Percentiles rank a stretch among this genome's conserved stretches.
Evolutionary conservation across 2,797 vertebrate genomes (phyloP).

Genomic region (Malurus splendens): DNA sequence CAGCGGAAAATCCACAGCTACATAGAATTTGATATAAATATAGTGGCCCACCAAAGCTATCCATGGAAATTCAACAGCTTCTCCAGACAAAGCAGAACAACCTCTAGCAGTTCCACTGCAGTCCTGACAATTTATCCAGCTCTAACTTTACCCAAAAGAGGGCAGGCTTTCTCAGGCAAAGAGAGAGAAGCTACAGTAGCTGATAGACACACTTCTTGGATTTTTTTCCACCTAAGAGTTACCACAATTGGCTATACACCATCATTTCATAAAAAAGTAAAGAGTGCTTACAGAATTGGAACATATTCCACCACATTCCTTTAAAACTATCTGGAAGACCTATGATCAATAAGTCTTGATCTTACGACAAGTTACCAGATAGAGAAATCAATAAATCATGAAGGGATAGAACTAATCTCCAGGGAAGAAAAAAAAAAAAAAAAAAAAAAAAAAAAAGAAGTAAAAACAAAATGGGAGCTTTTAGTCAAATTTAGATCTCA

Average conservation of each 20-base stretch:
- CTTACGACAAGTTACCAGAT: background rate
- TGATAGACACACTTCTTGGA: background rate
- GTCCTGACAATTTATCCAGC: background rate
- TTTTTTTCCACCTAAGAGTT: background rate
- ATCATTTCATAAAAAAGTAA: background rate
- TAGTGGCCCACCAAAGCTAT: background rate
- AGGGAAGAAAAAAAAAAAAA: rapidly evolving
- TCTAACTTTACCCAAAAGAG: slow-evolving; percentile 25
- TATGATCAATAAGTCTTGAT: background rate
- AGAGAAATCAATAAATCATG: background rate
- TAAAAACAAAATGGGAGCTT: rapidly evolving
- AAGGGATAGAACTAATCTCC: background rate
- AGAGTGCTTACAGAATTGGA: background rate
- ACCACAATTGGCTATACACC: background rate
- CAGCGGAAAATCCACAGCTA: background rate
- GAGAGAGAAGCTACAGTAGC: background rate
- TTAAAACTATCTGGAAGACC: background rate
- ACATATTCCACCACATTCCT: background rate
- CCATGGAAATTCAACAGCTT: background rate
- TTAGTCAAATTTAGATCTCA: background rate
- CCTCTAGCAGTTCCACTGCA: background rate
- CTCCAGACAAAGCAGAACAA: background rate
- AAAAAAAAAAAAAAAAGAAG: rapidly evolving
- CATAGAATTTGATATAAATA: background rate
- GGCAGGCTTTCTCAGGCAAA: slow-evolving; percentile 43